Percentiles rank a stretch among this genome's conserved stretches.
Conservation (phyloP, 2,888 invertebrate species). For the Ochropleura leucogaster region DNA sequence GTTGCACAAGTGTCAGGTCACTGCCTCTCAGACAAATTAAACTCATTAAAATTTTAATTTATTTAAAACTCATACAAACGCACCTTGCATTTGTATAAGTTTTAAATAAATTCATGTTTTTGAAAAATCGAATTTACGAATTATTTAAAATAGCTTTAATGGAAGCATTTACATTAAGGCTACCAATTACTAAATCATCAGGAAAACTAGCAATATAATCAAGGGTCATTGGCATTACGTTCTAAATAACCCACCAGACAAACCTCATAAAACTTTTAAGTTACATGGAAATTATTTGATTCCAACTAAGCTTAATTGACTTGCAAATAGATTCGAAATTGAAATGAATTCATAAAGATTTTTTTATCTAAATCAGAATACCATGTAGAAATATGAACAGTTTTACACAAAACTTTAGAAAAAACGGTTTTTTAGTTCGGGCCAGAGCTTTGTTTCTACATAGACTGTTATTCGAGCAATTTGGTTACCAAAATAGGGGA, state of each 20-base stretch:
- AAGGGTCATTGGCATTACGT: slow-evolving; percentile 13
- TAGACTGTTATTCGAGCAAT: slow-evolving; percentile 71
- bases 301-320: background rate
- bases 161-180: background rate
- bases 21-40: slow-evolving; percentile 15
- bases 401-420: slow-evolving; percentile 4
- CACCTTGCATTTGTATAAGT: background rate
- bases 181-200: background rate
- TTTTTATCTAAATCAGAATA: background rate
- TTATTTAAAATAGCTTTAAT: background rate
- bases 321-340: background rate
- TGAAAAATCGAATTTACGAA: background rate
- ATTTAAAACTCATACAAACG: too few species aligned
- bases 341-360: background rate
- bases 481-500: slow-evolving; percentile 81
- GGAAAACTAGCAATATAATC: slow-evolving; percentile 6
- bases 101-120: background rate
- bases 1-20: slow-evolving; percentile 19
- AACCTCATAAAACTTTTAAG: slow-evolving; percentile 19
- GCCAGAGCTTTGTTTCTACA: slow-evolving; percentile 70
- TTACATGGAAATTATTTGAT: slow-evolving; percentile 5
- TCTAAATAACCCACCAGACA: slow-evolving; percentile 18
- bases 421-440: slow-evolving; percentile 30
- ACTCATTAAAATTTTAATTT: background rate
- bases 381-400: background rate